Evolutionary conservation across 2,888 invertebrate genomes (phyloP), one percentile per base, ranked within the genome.

Genomic region (Branchipolynoe longqiensis): DNA sequence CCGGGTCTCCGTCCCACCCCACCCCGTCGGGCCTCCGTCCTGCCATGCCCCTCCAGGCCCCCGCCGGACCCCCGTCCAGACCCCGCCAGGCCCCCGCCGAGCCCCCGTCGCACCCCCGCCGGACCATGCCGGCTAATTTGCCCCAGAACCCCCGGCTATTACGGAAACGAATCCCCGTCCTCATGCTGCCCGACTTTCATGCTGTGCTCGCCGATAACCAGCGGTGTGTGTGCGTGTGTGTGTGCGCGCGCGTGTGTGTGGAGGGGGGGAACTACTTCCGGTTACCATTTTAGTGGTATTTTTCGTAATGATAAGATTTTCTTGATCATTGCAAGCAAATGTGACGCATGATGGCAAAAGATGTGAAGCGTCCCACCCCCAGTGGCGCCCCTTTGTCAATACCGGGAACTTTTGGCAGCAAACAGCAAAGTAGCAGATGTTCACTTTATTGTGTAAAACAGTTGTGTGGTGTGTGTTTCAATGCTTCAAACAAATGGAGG

Each of bases 241-340:
- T 36, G 69, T 25, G 1, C 4, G 28, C 2, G 78, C 54, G 18
- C 8, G 28, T 14, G 28, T 48, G 12, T 48, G 48, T 33, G 22
- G n/a, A 14, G 56, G 18, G 25, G 25, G n/a, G n/a, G n/a, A n/a
- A n/a, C n/a, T n/a, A n/a, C n/a, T n/a, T n/a, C n/a, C n/a, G n/a
- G n/a, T n/a, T n/a, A n/a, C n/a, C n/a, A n/a, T n/a, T n/a, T n/a
- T n/a, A n/a, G n/a, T n/a, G n/a, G n/a, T n/a, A n/a, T n/a, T n/a
- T n/a, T n/a, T n/a, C n/a, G 31, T n/a, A 14, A 33, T 18, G n/a
- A 54, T 48, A 31, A 78, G 25, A 78, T 78, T 78, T 78, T 78
- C 78, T 78, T 78, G 48, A 78, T 78, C 25, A 48, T 54, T 78
- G 48, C 28, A 78, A 41, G 8, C 28, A 78, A 78, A 78, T 78